phyloP scores from a whole-genome alignment of 2,797 vertebrate genomes.

The Gymnoscopelus microlampas region DNA sequence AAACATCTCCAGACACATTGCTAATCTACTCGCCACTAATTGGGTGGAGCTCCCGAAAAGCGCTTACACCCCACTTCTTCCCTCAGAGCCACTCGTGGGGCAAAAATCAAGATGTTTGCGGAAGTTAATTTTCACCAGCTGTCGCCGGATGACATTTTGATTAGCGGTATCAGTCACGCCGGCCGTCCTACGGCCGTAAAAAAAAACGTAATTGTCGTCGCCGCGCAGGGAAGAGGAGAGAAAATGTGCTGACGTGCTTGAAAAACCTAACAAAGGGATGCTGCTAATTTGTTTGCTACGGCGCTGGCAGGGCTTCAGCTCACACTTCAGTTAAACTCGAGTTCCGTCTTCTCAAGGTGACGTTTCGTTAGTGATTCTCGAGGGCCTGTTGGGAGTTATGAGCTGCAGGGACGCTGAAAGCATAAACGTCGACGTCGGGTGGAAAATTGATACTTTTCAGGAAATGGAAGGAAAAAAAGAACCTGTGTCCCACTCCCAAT shows the following conservation, averaged over 20 bases:
- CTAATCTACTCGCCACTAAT: slow-evolving; percentile 58
- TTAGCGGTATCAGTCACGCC: slow-evolving; percentile 54
- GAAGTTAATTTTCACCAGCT: slow-evolving; percentile 61
- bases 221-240: no score
- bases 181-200: neutral
- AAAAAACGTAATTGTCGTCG: slow-evolving; percentile 50
- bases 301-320: no score
- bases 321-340: no score
- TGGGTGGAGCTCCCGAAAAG: slow-evolving; percentile 58
- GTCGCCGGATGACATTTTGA: slow-evolving; percentile 56
- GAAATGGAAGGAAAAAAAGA: no score
- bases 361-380: no score
- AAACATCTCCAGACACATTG: slow-evolving; percentile 26
- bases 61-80: slow-evolving; percentile 21
- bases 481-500: no score
- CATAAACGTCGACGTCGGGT: no score
- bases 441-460: no score
- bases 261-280: slow-evolving; percentile 27
- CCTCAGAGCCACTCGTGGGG: slow-evolving; percentile 37
- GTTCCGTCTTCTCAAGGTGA: no score
- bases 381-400: no score
- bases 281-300: slow-evolving; percentile 34
- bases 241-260: slow-evolving; percentile 42
- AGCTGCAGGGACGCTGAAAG: no score
- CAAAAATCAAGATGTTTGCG: slow-evolving; percentile 46